phyloP scores from a whole-genome alignment of 2,797 vertebrate species.

The Catostomus latipinnis region DNA sequence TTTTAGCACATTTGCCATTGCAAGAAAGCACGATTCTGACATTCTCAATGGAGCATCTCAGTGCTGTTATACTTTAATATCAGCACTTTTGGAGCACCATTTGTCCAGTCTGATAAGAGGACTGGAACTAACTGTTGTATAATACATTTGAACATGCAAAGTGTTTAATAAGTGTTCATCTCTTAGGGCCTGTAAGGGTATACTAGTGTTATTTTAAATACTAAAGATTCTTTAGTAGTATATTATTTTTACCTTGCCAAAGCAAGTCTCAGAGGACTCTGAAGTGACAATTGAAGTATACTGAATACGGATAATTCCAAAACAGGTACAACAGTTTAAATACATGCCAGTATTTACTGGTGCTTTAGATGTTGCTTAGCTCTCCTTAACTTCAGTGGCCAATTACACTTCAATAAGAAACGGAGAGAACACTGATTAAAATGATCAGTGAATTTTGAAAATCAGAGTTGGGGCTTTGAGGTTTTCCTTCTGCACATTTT shows the following conservation, averaged over 20 bases:
- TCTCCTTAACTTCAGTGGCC: background rate
- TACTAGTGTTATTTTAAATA: slow-evolving; percentile 14
- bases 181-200: slow-evolving; percentile 6
- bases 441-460: slow-evolving; percentile 24
- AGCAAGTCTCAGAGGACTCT: slow-evolving; percentile 6
- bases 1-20: background rate
- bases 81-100: too few species aligned
- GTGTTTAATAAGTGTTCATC: slow-evolving; percentile 18
- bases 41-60: too few species aligned
- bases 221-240: background rate
- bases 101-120: too few species aligned
- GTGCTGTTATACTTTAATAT: too few species aligned
- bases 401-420: slow-evolving; percentile 44
- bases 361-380: slow-evolving; percentile 12
- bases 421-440: slow-evolving; percentile 35
- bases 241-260: slow-evolving; percentile 14
- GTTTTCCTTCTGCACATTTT: slow-evolving; percentile 60
- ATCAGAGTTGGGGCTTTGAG: slow-evolving; percentile 53
- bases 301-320: slow-evolving; percentile 6
- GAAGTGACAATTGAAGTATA: slow-evolving; percentile 17
- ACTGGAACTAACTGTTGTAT: too few species aligned
- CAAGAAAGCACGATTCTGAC: background rate
- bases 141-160: slow-evolving; percentile 6
- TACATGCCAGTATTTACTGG: background rate
- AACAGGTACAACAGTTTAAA: slow-evolving; percentile 13